Evolutionary conservation across 1,140 invertebrate species (phyloP).

Genomic region (Bombus fervidus): DNA sequence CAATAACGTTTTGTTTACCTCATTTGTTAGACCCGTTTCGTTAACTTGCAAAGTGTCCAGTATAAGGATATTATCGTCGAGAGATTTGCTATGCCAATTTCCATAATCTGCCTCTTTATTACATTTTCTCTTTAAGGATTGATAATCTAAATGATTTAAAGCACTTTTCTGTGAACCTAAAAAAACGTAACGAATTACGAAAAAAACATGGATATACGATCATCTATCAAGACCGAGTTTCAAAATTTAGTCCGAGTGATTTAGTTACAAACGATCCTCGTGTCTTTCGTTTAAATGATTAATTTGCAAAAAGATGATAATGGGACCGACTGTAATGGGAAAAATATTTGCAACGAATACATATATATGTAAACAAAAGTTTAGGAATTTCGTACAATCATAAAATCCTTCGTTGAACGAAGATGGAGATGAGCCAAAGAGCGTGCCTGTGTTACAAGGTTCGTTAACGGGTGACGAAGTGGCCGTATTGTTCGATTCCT

Average conservation of each 20-base stretch:
- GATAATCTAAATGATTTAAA: constrained; percentile 24
- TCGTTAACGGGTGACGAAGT: constrained; percentile 59
- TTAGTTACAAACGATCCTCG: no score
- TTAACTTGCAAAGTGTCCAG: not conserved
- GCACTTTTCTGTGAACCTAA: constrained; percentile 28
- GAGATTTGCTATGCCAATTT: constrained; percentile 71
- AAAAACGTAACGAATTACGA: not conserved
- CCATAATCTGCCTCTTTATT: constrained; percentile 63
- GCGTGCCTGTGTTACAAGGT: constrained; percentile 76
- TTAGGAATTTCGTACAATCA: constrained; percentile 56
- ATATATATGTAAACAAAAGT: not conserved
- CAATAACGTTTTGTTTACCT: not conserved
- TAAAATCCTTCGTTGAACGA: constrained; percentile 82
- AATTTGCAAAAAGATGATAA: not conserved
- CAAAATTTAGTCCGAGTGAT: no score
- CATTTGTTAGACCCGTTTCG: not conserved
- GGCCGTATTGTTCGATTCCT: constrained; percentile 38
- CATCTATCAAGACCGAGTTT: no score
- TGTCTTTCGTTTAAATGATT: not conserved
- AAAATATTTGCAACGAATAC: not conserved
- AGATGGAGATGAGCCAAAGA: constrained; percentile 78
- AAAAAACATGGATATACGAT: not conserved
- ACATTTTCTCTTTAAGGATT: constrained; percentile 21
- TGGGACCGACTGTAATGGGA: not conserved
- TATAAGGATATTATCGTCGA: constrained; percentile 66